Conservation (phyloP, 2,888 invertebrate species). For the Melanostoma mellinum region DNA sequence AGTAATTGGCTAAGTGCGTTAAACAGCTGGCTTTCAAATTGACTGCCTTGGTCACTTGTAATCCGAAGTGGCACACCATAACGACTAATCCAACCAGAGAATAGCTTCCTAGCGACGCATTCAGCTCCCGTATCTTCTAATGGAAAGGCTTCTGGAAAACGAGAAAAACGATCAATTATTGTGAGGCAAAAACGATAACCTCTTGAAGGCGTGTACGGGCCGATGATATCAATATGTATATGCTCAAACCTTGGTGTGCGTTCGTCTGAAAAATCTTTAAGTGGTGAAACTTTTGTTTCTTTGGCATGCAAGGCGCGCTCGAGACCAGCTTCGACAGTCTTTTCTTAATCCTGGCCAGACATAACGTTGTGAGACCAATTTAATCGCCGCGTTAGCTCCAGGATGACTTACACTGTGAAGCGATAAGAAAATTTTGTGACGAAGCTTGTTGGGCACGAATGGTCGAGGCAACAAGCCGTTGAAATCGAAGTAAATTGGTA, state of each 20-base stretch:
- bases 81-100: constrained; percentile 5
- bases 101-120: background rate
- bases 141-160: too few species aligned
- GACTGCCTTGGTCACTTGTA: constrained; percentile 13
- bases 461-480: background rate
- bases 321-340: background rate
- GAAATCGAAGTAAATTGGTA: background rate
- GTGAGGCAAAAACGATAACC: constrained; percentile 8
- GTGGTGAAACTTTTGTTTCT: background rate
- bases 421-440: constrained; percentile 1
- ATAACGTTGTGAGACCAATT: constrained; percentile 20
- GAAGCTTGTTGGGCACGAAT: background rate
- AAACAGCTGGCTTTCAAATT: constrained; percentile 29
- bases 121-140: too few species aligned
- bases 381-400: constrained; percentile 17
- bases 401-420: constrained; percentile 17
- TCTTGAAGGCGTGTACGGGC: background rate
- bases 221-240: constrained; percentile 7
- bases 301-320: background rate
- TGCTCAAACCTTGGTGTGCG: background rate
- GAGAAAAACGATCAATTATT: background rate
- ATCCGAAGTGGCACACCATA: constrained; percentile 20
- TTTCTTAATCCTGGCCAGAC: constrained; percentile 10
- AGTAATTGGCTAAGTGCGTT: constrained; percentile 7
- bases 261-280: background rate